phyloP scores from a whole-genome alignment of 2,888 invertebrate species.

The Leptopterna dolabrata region DNA sequence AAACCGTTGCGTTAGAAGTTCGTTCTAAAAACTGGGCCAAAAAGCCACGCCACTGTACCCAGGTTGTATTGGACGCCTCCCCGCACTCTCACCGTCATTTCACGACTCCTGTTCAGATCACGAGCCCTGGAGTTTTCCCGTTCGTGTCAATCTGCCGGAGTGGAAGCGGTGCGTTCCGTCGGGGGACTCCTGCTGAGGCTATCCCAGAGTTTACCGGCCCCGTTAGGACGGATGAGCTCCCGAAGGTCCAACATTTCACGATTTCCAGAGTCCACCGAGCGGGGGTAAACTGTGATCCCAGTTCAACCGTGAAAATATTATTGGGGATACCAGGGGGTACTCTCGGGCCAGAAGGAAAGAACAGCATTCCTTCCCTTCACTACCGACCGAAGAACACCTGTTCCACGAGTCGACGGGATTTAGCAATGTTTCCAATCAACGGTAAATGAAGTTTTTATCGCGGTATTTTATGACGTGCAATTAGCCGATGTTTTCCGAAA shows the following conservation, averaged over 20 bases:
- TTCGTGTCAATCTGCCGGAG: background rate
- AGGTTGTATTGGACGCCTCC: background rate
- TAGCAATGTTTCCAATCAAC: background rate
- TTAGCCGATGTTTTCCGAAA: background rate
- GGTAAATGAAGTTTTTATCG: too few species aligned
- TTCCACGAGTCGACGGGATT: background rate
- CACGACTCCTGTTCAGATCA: background rate
- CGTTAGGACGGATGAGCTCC: background rate
- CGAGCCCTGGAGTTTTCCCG: background rate
- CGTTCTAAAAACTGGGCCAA: too few species aligned
- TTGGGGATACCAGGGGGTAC: too few species aligned
- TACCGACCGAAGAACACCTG: background rate
- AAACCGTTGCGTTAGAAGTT: too few species aligned
- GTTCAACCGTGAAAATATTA: conserved; percentile 49
- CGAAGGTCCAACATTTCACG: conserved; percentile 4
- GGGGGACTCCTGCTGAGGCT: background rate
- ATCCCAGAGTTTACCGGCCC: background rate
- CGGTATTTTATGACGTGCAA: too few species aligned
- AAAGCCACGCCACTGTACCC: background rate
- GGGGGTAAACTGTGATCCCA: conserved; percentile 26
- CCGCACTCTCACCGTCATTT: background rate
- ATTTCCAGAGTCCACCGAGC: background rate
- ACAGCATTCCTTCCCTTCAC: background rate
- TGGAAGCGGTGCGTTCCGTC: background rate
- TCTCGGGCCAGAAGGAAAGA: background rate